A percentile compares a stretch with the other conserved stretches of the same genome.
Evolutionary conservation across 2,113 vertebrate genomes (phyloP).

Genomic region (Anoplopoma fimbria): DNA sequence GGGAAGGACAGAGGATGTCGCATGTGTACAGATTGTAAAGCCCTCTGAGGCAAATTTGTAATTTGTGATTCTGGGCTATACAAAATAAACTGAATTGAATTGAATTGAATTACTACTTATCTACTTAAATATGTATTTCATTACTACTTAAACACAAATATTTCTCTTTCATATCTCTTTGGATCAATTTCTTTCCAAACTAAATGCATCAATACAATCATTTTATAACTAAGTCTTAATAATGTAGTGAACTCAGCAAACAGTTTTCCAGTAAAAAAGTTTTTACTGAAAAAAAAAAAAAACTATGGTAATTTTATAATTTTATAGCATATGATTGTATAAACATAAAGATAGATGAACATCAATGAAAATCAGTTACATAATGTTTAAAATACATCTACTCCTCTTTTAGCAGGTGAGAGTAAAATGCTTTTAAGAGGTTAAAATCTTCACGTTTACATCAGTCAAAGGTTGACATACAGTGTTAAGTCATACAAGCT

Average conservation of each 20-base stretch:
- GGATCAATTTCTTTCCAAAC: not conserved
- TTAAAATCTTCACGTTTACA: conserved; percentile 80
- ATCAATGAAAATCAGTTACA: conserved; percentile 83
- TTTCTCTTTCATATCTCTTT: not conserved
- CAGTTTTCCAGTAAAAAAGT: conserved; percentile 43
- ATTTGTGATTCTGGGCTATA: too few species aligned
- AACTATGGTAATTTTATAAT: conserved; percentile 87
- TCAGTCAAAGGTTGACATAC: conserved; percentile 81
- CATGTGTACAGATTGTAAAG: too few species aligned
- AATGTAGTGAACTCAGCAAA: conserved; percentile 45
- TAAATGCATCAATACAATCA: not conserved
- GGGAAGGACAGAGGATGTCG: too few species aligned
- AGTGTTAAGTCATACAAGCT: conserved; percentile 85
- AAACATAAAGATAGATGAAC: conserved; percentile 87
- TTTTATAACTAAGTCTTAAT: not conserved
- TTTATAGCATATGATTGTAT: conserved; percentile 89
- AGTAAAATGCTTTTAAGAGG: conserved; percentile 80
- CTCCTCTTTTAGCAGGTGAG: conserved; percentile 79
- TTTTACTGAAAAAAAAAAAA: conserved; percentile 71
- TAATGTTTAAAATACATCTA: conserved; percentile 83
- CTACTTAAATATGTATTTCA: not conserved
- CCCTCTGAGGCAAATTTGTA: too few species aligned
- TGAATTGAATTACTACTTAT: not conserved
- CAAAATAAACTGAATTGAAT: too few species aligned
- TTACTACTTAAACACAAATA: not conserved